Base-by-base conservation (phyloP, 1,140 invertebrate species). In the Ceratina japonica region DNA sequence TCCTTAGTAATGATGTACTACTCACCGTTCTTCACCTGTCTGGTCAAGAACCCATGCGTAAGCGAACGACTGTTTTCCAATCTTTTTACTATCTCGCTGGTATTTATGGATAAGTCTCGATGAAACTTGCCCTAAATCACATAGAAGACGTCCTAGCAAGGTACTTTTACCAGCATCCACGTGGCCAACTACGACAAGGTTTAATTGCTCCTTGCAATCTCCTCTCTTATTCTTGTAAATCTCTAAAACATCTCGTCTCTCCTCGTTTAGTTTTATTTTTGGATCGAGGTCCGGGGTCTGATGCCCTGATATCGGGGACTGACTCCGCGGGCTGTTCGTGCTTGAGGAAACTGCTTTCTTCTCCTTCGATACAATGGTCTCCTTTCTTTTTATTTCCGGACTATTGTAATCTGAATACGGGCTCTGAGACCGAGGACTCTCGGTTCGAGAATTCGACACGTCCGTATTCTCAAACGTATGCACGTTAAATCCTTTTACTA, bases 11-110 rank as follows among this genome's bases (percentile, higher is more conserved):
- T 18, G 5, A 62, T 16, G 20, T 69, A 68, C 16, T 73, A 82
- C 56, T 71, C 93, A 96, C 94, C 98, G 95, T 93, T 99, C 98
- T 93, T 99, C 98, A 12, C 98, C 97, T 80, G 98, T 99, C 93
- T 99, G 98, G 93, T 99, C 99, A n/a, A 99, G 92, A 13, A 99
- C 97, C 99, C 99, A 99, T 18, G 99, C 99, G 93, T 97, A 99
- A 92, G 97, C 97, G 89, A 99, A 99, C 62, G 98, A 99, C 84
- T 98, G 97, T 92, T 99, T 99, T 0, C 99, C 99, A 82, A 98
- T 92, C 91, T 99, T 99, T 89, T 98, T 97, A 68, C 98, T 98
- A 88, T 99, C 98, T 89, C 98, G 97, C 91, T 99, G 98, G 94
- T 99, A 98, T 91, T 99, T 99, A 91, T 99, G 98, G 94, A 99